phyloP scores from a whole-genome alignment of 2,888 invertebrate species.

The Campopleginae sp. region DNA sequence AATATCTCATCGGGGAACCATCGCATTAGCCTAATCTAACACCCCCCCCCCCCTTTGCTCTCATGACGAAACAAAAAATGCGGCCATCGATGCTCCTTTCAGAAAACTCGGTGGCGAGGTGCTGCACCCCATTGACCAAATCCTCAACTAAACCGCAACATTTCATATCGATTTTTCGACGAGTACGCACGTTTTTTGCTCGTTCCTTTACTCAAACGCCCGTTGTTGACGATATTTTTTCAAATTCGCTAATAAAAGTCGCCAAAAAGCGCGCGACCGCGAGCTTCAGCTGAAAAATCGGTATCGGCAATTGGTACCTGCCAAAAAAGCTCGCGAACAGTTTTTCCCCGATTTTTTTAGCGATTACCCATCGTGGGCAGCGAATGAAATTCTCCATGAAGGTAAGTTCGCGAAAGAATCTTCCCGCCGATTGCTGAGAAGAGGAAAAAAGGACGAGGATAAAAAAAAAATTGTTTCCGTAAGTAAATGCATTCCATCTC shows the following conservation, averaged over 20 bases:
- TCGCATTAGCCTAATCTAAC: conserved; percentile 85
- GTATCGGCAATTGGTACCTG: conserved; percentile 33
- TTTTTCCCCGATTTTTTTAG: neutral
- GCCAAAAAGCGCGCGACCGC: conserved; percentile 63
- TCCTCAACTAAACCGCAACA: conserved; percentile 74
- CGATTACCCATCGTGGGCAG: neutral
- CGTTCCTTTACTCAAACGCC: conserved; percentile 8
- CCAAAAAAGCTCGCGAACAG: neutral
- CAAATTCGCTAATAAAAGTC: neutral
- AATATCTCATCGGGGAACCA: conserved; percentile 83
- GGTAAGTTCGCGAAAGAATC: conserved; percentile 6
- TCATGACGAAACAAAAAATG: conserved; percentile 83
- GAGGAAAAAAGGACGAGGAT: conserved; percentile 5
- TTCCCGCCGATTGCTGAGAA: neutral
- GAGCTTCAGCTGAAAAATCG: conserved; percentile 43
- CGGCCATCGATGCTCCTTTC: conserved; percentile 81
- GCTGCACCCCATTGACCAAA: conserved; percentile 80
- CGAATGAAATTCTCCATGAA: neutral
- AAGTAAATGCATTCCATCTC: conserved; percentile 46
- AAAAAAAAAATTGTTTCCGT: conserved; percentile 38
- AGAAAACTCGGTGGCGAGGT: conserved; percentile 80
- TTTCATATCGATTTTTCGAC: conserved; percentile 79
- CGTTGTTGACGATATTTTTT: conserved; percentile 13
- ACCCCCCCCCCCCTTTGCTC: conserved; percentile 85
- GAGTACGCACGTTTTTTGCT: conserved; percentile 68